Evolutionary conservation across 2,888 invertebrate genomes (phyloP).

Genomic region (Rhingia campestris): DNA sequence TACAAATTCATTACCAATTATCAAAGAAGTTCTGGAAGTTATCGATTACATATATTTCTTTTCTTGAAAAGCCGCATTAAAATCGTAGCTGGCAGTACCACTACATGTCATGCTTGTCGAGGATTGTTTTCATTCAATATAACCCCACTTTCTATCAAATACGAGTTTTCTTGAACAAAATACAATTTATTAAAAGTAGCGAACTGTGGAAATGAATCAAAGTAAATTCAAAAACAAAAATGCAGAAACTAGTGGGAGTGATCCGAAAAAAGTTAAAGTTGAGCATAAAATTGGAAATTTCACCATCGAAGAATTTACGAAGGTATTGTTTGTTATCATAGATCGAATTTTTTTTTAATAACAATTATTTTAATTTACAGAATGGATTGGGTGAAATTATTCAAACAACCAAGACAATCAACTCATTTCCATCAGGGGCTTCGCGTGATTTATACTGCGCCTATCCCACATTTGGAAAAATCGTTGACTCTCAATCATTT

Average conservation of each 20-base stretch:
- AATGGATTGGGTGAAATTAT: slow-evolving; percentile 86
- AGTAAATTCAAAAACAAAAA: slow-evolving; percentile 2
- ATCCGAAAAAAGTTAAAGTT: slow-evolving; percentile 34
- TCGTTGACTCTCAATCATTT: slow-evolving; percentile 86
- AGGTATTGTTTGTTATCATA: slow-evolving; percentile 75
- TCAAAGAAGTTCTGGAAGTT: too few relatives aligned
- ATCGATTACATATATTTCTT: neutral
- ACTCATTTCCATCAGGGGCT: slow-evolving; percentile 88
- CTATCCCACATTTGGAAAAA: slow-evolving; percentile 88
- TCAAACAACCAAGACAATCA: slow-evolving; percentile 88
- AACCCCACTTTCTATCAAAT: slow-evolving; percentile 21
- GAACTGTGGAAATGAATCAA: slow-evolving; percentile 39
- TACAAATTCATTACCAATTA: too few relatives aligned
- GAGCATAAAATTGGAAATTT: slow-evolving; percentile 59
- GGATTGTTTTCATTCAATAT: slow-evolving; percentile 50
- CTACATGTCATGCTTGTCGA: slow-evolving; percentile 23
- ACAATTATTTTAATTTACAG: slow-evolving; percentile 71
- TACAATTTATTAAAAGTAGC: slow-evolving; percentile 11
- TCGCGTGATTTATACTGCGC: slow-evolving; percentile 90
- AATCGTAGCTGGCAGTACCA: slow-evolving; percentile 32
- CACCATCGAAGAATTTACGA: slow-evolving; percentile 78
- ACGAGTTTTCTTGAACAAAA: slow-evolving; percentile 15
- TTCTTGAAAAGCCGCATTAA: neutral
- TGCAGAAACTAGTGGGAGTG: neutral
- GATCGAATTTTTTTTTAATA: neutral